Percentiles rank a stretch among this genome's conserved stretches.
phyloP scores from a whole-genome alignment of 1,140 invertebrate species.

The Paralvinella palmiformis region DNA sequence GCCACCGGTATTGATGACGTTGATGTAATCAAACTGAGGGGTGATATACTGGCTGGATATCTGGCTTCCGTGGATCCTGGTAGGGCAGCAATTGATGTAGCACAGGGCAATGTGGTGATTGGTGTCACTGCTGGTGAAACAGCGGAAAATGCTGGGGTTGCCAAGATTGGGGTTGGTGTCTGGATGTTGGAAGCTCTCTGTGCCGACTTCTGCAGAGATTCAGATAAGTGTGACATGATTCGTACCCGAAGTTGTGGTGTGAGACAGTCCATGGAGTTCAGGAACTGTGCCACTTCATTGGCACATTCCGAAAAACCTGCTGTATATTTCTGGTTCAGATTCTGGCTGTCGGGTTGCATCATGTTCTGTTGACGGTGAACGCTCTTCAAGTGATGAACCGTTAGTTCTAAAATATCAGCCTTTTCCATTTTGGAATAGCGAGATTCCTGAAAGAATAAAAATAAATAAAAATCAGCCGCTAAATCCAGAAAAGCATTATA shows the following conservation, averaged over 20 bases:
- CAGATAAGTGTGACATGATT: slow-evolving; percentile 24
- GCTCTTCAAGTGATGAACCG: slow-evolving; percentile 73
- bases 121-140: too few relatives aligned
- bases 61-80: too few relatives aligned
- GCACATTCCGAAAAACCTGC: slow-evolving; percentile 85
- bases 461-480: too few relatives aligned
- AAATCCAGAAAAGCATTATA: too few relatives aligned
- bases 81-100: too few relatives aligned
- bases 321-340: slow-evolving; percentile 56
- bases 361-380: slow-evolving; percentile 30
- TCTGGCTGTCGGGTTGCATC: background rate
- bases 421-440: slow-evolving; percentile 92
- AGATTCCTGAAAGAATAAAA: slow-evolving; percentile 59
- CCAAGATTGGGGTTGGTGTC: too few relatives aligned
- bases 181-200: too few relatives aligned
- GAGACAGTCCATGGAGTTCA: slow-evolving; percentile 75
- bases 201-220: background rate
- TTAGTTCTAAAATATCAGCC: slow-evolving; percentile 94
- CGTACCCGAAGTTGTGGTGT: slow-evolving; percentile 50
- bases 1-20: too few relatives aligned
- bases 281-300: slow-evolving; percentile 71
- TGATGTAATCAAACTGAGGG: too few relatives aligned
- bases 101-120: too few relatives aligned
- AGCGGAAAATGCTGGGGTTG: too few relatives aligned
- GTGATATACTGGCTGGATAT: too few relatives aligned